Base-by-base conservation (phyloP, 2,888 invertebrate species). In the Fragum fragum region DNA sequence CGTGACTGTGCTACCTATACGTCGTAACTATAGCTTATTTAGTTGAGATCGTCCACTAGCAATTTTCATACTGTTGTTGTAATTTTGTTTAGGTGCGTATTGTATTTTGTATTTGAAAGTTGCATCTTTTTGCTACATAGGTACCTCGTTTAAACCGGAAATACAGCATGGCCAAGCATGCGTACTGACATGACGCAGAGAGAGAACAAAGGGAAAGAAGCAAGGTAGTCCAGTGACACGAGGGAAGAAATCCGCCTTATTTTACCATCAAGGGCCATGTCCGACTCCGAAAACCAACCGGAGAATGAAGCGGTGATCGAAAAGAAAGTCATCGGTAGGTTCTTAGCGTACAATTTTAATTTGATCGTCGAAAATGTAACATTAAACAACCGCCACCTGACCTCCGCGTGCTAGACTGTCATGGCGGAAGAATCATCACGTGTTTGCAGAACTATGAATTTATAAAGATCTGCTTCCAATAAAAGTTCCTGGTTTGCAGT, bases 211-310 rank as follows among this genome's bases (percentile, higher is more conserved):
- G 88, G 88, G 86, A 85, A 83, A 85, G 78, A 76, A 85, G 81
- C 70, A 79, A 73, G 81, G 76, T 75, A 82, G 89, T 90, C 90
- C 90, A 90, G 86, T 86, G 87, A 86, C 90, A 82, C 73, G 5
- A 47, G 47, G 47, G 47, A 47, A 84, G 85, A 86, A 89, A 86
- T 89, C 81, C 66, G 84, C 88, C 88, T 87, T 80, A 88, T 69
- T 87, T 89, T 92, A 91, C 90, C 91, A 92, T 91, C 91, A 87
- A 88, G 85, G 88, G 93, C 96, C 97, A 98, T 98, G 98, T 98
- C 98, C 97, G 98, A 98, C 97, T 97, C 98, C 96, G 98, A 97
- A 96, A 97, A 97, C 96, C 96, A 96, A 96, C 96, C 96, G 95
- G 96, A 96, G 95, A 96, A 96, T 95, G 90, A 91, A 96, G 90